Base-by-base conservation (phyloP, 2,888 invertebrate genomes). In the Gisinianus flammeolus region DNA sequence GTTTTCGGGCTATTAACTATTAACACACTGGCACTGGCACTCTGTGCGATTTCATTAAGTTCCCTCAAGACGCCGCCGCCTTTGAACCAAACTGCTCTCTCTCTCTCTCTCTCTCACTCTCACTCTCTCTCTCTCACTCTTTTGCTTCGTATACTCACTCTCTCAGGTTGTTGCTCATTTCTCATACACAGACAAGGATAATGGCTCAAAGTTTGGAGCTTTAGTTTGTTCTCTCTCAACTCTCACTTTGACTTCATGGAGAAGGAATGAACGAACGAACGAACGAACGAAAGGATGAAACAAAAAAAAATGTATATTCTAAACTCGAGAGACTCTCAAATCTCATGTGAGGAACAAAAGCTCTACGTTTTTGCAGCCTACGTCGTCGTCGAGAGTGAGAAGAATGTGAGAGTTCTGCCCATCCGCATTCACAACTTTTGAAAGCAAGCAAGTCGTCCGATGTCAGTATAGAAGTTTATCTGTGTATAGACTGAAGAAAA, bases 1-100 rank as follows among this genome's bases (percentile, higher is more conserved):
- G 74, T 74, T 74, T 74, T 67, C 66, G 35, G 74, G 73, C 64
- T 74, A 74, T 66, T 74, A 74, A 74, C 74, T 66, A 67, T 74
- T 74, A 74, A 74, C 66, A n/a, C n/a, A n/a, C n/a, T n/a, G 12
- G 44, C 44, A 74, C 64, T 74, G 73, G 44, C 74, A 74, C 66
- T 74, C 35, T 44, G 12, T 74, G 64, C 74, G 52, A 74, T 74
- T 74, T 74, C 74, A 66, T 74, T 74, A 31, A 24, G 66, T 66
- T 66, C 12, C 67, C 74, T 74, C 33, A 66, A 64, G 44, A 74
- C 52, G 24, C 30, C 24, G 74, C 74, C 74, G 68, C 35, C 68
- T 62, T 62, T 62, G 62, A 28, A 62, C 44, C 26, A 62, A 62
- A 62, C 24, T 62, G 26, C 28, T 62, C 62, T 62, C 62, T 1